Percentiles rank a stretch among this genome's conserved stretches.
Conservation (phyloP, 2,888 invertebrate species). For the Eugnorisma glareosa region DNA sequence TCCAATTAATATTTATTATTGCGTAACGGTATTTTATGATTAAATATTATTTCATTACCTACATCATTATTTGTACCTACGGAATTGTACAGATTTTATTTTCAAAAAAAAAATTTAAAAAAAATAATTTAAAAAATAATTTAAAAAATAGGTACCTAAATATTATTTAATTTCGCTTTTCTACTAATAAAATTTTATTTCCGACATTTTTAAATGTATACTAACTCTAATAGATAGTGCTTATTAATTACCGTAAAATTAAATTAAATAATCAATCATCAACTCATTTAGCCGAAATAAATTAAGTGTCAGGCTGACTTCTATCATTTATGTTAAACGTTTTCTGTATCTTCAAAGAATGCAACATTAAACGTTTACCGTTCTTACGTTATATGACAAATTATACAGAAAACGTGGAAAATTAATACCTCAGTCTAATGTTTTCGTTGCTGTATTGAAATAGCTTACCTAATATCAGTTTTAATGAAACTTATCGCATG, state of each 20-base stretch:
- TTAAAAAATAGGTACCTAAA: neutral
- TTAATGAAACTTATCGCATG: slow-evolving; percentile 53
- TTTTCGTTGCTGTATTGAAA: slow-evolving; percentile 41
- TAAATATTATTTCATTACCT: neutral
- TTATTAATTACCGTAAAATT: slow-evolving; percentile 3
- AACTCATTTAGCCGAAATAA: slow-evolving; percentile 13
- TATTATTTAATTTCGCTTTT: neutral
- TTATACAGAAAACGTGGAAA: slow-evolving; percentile 26
- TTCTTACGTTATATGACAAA: slow-evolving; percentile 34
- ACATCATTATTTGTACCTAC: too few relatives aligned
- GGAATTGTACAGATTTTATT: too few relatives aligned
- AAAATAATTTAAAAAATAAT: too few relatives aligned
- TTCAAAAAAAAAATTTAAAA: too few relatives aligned
- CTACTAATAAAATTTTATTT: neutral
- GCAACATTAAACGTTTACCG: slow-evolving; percentile 2
- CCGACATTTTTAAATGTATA: neutral
- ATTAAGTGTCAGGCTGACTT: slow-evolving; percentile 22
- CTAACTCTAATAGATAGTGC: neutral
- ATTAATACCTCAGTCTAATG: slow-evolving; percentile 20
- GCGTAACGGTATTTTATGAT: slow-evolving; percentile 1
- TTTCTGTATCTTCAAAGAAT: slow-evolving; percentile 27
- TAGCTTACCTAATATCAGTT: slow-evolving; percentile 42
- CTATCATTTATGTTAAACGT: slow-evolving; percentile 39
- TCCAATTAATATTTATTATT: neutral
- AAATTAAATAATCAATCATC: slow-evolving; percentile 48